Evolutionary conservation across 2,113 vertebrate genomes (phyloP).

Genomic region (Psephotus haematonotus): DNA sequence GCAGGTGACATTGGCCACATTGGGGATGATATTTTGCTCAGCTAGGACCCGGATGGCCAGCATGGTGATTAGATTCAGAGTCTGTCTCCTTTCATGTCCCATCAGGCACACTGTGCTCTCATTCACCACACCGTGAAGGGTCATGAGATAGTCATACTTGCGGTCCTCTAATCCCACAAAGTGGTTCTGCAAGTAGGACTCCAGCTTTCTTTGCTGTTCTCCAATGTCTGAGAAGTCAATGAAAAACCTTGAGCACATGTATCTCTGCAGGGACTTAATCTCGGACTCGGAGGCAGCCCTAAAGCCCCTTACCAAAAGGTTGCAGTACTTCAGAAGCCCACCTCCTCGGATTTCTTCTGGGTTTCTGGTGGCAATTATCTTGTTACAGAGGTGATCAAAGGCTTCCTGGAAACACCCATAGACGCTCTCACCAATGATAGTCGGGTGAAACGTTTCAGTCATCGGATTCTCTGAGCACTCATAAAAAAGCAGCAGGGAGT

Average conservation of each 20-base stretch:
- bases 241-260: conserved; percentile 99
- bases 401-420: conserved; percentile 94
- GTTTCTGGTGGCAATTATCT: conserved; percentile 95
- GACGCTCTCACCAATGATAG: conserved; percentile 95
- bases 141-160: conserved; percentile 99
- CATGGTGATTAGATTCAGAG: conserved; percentile 96
- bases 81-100: conserved; percentile 98
- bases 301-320: conserved; percentile 96
- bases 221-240: conserved; percentile 98
- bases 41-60: conserved; percentile 94
- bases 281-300: conserved; percentile 89
- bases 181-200: conserved; percentile 99
- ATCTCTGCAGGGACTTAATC: conserved; percentile 98
- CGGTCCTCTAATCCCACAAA: conserved; percentile 98
- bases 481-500: conserved; percentile 97
- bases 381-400: conserved; percentile 94
- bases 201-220: conserved; percentile 97
- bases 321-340: conserved; percentile 98
- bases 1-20: conserved; percentile 98
- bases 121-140: conserved; percentile 95
- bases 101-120: conserved; percentile 99
- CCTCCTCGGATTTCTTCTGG: conserved; percentile 98
- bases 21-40: conserved; percentile 98
- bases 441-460: conserved; percentile 96
- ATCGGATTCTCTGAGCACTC: conserved; percentile 98